Base-by-base conservation (phyloP, 2,113 vertebrate genomes). In the Sturnira hondurensis region DNA sequence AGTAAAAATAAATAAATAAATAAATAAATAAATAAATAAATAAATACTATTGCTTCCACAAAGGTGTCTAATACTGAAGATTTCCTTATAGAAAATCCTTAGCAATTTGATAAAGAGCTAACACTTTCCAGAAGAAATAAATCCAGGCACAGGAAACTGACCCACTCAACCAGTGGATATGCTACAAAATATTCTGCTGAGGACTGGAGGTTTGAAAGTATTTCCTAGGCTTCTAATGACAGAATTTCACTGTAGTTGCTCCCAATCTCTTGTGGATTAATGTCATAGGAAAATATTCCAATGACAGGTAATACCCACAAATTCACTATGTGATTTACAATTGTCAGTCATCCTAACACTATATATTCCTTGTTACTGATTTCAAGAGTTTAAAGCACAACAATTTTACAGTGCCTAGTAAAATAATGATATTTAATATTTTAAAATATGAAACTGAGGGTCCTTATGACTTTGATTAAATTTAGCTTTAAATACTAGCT, bases 41-140 rank as follows among this genome's bases (percentile, higher is more conserved):
- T 61, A 89, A 89, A 56, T 84, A 85, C 24, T 73, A 88, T 17
- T 68, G 20, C 56, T 95, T 88, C 83, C 36, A 89, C 26, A 74
- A 90, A 67, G 45, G 17, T 86, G 17, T 63, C 65, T 73, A 77
- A 88, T 61, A 91, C 36, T 87, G 7, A 93, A 83, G 47, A 93
- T 63, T 58, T 91, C 41, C 31, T 56, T n/a, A 73, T 7, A 63
- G 33, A 87, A 83, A 87, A 92, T 24, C 36, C 28, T 83, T 7
- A 90, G 86, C 86, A 77, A 90, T 86, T 54, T 92, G 85, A 86
- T 14, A 86, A 24, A 52, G 33, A 70, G 74, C 13, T 83, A 28
- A 19, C n/a, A 67, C 56, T 88, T 84, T 22, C 24, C n/a, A 65
- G 38, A 93, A 91, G 41, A 93, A 94, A 94, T 54, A 92, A 86